Percentiles rank a stretch among this genome's conserved stretches.
Evolutionary conservation across 2,113 vertebrate genomes (phyloP).

Genomic region (Heptranchias perlo): DNA sequence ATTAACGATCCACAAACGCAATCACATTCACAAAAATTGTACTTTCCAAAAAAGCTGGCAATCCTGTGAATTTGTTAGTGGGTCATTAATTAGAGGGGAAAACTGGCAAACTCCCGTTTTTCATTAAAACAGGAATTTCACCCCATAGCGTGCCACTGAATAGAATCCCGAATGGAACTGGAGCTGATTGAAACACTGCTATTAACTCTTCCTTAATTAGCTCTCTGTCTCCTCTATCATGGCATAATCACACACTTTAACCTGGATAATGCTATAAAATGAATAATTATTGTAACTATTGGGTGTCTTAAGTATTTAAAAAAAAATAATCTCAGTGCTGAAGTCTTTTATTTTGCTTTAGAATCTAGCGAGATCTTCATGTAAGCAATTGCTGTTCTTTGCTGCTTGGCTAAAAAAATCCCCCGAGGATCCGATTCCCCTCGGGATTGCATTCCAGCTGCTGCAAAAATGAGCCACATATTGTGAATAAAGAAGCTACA

Average conservation of each 20-base stretch:
- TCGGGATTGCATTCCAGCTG: neutral
- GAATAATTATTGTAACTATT: neutral
- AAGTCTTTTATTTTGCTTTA: neutral
- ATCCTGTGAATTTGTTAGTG: neutral
- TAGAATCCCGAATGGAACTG: neutral
- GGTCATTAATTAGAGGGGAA: neutral
- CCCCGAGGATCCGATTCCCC: neutral
- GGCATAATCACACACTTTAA: neutral
- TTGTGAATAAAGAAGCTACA: neutral
- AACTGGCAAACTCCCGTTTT: neutral
- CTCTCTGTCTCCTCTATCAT: neutral
- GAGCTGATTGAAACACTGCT: neutral
- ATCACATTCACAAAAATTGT: neutral
- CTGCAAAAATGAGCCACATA: neutral
- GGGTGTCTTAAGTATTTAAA: neutral
- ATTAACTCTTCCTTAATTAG: conserved; percentile 5
- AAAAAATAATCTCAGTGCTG: neutral
- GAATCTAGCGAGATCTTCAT: neutral
- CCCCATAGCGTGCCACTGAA: too few relatives aligned
- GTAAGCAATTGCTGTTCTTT: neutral
- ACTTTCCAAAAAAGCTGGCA: neutral
- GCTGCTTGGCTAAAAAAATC: neutral
- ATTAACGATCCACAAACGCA: neutral
- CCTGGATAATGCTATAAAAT: neutral
- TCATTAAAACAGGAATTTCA: neutral